Evolutionary conservation across 2,888 invertebrate species (phyloP).

Genomic region (Crossocerus cetratus): DNA sequence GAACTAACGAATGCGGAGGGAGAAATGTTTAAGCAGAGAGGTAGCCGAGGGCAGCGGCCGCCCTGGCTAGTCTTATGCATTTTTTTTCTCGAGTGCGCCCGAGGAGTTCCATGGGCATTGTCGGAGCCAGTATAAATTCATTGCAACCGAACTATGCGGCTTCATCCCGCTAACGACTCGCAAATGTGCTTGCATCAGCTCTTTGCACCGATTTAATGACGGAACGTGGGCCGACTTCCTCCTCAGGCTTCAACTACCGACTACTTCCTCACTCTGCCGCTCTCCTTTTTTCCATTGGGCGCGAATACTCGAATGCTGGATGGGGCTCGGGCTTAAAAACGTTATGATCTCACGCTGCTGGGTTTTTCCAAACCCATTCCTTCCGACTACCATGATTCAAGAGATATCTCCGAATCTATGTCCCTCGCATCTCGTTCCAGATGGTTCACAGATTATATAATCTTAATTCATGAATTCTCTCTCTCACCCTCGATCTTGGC

Average conservation of each 20-base stretch:
- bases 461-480: no score
- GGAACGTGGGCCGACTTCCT: not conserved
- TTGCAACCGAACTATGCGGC: slow-evolving; percentile 1
- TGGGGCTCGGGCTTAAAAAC: not conserved
- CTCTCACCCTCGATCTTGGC: no score
- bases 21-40: no score
- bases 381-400: no score
- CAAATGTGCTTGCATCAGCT: slow-evolving; percentile 2
- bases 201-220: slow-evolving; percentile 2
- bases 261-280: not conserved
- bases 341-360: not conserved
- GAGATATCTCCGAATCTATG: slow-evolving; percentile 7
- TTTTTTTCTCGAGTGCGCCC: no score
- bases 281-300: not conserved
- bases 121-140: not conserved
- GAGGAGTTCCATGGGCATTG: no score
- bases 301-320: not conserved
- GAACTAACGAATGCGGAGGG: no score
- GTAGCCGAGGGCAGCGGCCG: no score
- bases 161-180: slow-evolving; percentile 3
- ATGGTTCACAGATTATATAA: no score
- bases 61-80: no score
- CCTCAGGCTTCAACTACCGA: not conserved
- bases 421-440: not conserved
- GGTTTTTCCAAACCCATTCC: slow-evolving; percentile 4